A percentile compares a stretch with the other conserved stretches of the same genome.
phyloP scores from a whole-genome alignment of 1,140 invertebrate genomes.

The Papilio xuthus region DNA sequence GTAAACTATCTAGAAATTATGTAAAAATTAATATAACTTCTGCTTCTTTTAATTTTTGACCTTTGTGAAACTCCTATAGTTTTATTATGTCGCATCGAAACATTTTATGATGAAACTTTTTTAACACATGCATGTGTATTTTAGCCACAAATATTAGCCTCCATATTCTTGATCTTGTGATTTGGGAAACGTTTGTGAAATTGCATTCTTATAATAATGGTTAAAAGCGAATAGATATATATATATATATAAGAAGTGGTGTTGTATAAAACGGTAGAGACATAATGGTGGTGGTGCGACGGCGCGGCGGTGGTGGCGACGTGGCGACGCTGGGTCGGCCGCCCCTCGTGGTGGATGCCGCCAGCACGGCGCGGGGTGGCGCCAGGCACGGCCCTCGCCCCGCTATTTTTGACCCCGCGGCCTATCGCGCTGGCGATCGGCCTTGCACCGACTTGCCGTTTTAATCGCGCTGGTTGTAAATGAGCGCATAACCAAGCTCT shows the following conservation, averaged over 20 bases:
- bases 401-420: conserved; percentile 76
- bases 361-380: conserved; percentile 71
- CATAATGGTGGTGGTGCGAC: conserved; percentile 56
- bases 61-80: conserved; percentile 55
- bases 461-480: conserved; percentile 67
- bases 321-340: conserved; percentile 58
- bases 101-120: neutral
- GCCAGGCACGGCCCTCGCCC: conserved; percentile 73
- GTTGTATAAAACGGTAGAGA: conserved; percentile 59
- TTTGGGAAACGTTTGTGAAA: neutral
- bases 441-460: conserved; percentile 71
- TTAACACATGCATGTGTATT: neutral
- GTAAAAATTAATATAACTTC: conserved; percentile 70
- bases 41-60: conserved; percentile 66
- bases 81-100: conserved; percentile 41
- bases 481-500: conserved; percentile 54
- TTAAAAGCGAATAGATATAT: conserved; percentile 50
- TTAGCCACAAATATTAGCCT: neutral
- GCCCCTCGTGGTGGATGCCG: conserved; percentile 75
- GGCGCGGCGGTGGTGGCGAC: conserved; percentile 42
- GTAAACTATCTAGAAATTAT: conserved; percentile 75
- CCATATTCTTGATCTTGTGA: neutral
- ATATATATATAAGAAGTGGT: conserved; percentile 42
- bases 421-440: conserved; percentile 75
- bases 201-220: conserved; percentile 42